Evolutionary conservation across 2,888 invertebrate genomes (phyloP).

Genomic region (Myopa testacea): DNA sequence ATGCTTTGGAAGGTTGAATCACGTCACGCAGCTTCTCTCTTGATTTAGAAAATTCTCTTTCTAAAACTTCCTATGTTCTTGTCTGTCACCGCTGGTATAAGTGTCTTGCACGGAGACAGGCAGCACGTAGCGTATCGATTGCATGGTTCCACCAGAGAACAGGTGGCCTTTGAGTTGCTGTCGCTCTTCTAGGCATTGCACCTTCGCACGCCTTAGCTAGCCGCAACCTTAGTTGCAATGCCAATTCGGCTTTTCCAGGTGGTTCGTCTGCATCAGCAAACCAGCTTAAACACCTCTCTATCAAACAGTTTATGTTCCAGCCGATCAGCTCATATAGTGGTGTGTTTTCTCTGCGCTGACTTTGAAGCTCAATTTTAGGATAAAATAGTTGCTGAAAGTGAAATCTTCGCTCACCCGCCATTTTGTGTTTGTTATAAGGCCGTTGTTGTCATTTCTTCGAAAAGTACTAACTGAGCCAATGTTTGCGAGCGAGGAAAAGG

Average conservation of each 20-base stretch:
- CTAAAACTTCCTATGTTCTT: background rate
- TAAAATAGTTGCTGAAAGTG: no score
- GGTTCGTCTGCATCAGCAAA: background rate
- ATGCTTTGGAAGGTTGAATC: background rate
- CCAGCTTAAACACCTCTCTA: background rate
- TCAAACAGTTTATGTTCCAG: background rate
- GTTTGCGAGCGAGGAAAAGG: background rate
- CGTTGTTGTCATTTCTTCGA: no score
- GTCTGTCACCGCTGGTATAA: background rate
- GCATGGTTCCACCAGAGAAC: background rate
- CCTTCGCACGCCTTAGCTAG: background rate
- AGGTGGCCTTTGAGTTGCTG: background rate
- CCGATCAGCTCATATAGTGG: background rate
- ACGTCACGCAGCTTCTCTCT: background rate
- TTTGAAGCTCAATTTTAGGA: no score
- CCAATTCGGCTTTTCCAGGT: background rate
- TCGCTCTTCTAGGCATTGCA: background rate
- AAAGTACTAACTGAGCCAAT: no score
- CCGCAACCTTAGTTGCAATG: background rate
- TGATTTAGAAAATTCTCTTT: background rate
- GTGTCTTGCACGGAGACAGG: background rate
- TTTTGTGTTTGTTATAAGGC: no score
- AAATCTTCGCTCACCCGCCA: no score
- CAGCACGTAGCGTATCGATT: background rate
- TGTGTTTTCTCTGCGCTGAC: background rate